Evolutionary conservation across 2,797 vertebrate species (phyloP), one percentile per base, ranked within the genome.

Genomic region (Enoplosus armatus): DNA sequence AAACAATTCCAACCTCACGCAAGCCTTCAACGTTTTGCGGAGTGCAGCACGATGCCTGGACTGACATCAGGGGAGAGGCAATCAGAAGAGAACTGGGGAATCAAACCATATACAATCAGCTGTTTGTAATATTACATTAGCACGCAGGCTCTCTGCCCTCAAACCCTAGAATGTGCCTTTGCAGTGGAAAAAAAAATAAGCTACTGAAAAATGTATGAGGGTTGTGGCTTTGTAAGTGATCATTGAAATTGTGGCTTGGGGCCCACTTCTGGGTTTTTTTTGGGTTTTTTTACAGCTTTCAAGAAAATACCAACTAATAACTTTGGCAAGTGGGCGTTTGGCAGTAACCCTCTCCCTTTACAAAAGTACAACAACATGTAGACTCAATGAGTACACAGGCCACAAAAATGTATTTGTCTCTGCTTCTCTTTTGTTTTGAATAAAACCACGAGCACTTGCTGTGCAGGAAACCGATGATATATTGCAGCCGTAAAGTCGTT

Each of bases 201-300:
- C 50, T 51, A 33, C 33, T 62, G 56, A 78, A 63, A 47, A 18
- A 74, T 75, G 43, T 15, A 51, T 10, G 41, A 33, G 68, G 50
- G 43, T 35, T 80, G 72, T 74, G 73, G 77, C 47, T 82, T 82
- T 45, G 39, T 18, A 43, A 77, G 47, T 43, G 59, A 61, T 79
- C 39, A 29, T 73, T 77, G 70, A 35, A 70, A 59, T 59, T 69
- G 59, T 47, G 84, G 68, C 24, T 62, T 27, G 5, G n/a, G 35
- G 69, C 53, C 55, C 37, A 51, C 31, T 27, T 35, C 48, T 33
- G 47, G n/a, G n/a, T n/a, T n/a, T n/a, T n/a, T n/a, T 56, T 58
- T 16, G 26, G 24, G 45, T 2, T 39, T 73, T 50, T 62, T 59
- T 35, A 55, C 41, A 64, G 55, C 53, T 41, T 73, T 66, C 26